Conservation (phyloP, 2,797 vertebrate genomes). For the Leptodactylus fallax region DNA sequence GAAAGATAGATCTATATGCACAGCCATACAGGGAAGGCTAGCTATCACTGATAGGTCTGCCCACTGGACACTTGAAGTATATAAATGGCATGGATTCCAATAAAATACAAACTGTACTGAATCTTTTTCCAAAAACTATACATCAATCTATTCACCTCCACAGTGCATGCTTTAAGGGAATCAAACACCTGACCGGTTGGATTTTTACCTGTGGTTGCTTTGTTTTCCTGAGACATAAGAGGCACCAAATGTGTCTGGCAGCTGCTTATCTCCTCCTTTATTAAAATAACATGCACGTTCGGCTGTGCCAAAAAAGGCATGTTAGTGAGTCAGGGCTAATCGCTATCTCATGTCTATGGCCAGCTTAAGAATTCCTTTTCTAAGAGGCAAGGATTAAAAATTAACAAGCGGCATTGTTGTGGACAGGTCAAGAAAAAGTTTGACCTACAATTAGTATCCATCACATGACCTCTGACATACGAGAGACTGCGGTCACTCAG, state of each 20-base stretch:
- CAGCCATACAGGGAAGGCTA: too few relatives aligned
- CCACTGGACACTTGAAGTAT: too few relatives aligned
- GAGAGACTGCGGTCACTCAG: background rate
- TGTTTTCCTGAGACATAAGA: background rate
- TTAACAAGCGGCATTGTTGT: background rate
- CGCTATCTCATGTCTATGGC: background rate
- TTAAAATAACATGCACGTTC: background rate
- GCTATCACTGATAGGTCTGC: too few relatives aligned
- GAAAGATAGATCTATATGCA: too few relatives aligned
- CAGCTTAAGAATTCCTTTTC: background rate
- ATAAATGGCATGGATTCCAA: too few relatives aligned
- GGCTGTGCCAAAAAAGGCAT: background rate
- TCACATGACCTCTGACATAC: slow-evolving; percentile 6
- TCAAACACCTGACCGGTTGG: background rate
- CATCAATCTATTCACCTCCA: background rate
- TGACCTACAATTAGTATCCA: slow-evolving; percentile 18
- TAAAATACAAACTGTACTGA: too few relatives aligned
- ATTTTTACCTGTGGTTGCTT: background rate
- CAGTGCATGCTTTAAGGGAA: background rate
- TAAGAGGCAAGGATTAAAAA: slow-evolving; percentile 2
- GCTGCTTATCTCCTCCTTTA: background rate
- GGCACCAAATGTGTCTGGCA: background rate
- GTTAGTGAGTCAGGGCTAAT: background rate
- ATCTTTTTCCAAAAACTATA: too few relatives aligned
- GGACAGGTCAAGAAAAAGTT: background rate